These are phyloP conservation scores for Hypothenemus hampei DNA, from an alignment of 1,140 invertebrate genomes.

Conservation along the genomic window DNA sequence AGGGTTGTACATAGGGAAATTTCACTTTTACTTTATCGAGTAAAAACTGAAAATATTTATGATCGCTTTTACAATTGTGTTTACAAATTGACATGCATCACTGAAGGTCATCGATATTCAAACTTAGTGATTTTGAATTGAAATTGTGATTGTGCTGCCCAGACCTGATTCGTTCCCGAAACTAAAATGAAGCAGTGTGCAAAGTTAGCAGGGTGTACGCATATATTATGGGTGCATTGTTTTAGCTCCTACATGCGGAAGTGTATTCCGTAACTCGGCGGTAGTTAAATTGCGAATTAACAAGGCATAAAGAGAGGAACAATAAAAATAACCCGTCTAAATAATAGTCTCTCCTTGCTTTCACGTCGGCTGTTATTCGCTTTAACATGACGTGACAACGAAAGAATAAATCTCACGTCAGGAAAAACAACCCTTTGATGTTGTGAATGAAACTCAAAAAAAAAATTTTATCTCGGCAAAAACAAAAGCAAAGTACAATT, in stretches of 20 bases:
- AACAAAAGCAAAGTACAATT: too few relatives aligned
- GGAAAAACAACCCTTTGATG: not conserved
- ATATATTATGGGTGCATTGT: slow-evolving; percentile 18
- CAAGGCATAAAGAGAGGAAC: slow-evolving; percentile 15
- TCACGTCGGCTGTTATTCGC: not conserved
- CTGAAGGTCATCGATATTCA: too few relatives aligned
- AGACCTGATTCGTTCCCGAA: not conserved
- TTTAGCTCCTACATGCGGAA: slow-evolving; percentile 21
- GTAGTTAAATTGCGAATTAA: slow-evolving; percentile 19
- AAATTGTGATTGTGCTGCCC: too few relatives aligned
- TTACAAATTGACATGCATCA: too few relatives aligned
- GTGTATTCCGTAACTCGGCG: slow-evolving; percentile 21
- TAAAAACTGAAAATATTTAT: too few relatives aligned
- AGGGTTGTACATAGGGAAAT: not conserved
- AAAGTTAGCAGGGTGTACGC: slow-evolving; percentile 12
- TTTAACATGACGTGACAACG: slow-evolving; percentile 9
- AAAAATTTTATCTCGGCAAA: too few relatives aligned
- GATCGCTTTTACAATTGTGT: too few relatives aligned
- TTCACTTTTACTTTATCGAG: too few relatives aligned
- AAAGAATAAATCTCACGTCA: slow-evolving; percentile 2
- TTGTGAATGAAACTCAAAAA: too few relatives aligned
- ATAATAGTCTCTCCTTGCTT: not conserved
- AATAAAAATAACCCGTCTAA: slow-evolving; percentile 10
- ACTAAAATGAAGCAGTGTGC: slow-evolving; percentile 7
- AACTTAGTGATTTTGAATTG: too few relatives aligned